These are phyloP conservation scores for Leptodirus hochenwartii DNA, from an alignment of 2,888 invertebrate genomes.

Conservation along the genomic window DNA sequence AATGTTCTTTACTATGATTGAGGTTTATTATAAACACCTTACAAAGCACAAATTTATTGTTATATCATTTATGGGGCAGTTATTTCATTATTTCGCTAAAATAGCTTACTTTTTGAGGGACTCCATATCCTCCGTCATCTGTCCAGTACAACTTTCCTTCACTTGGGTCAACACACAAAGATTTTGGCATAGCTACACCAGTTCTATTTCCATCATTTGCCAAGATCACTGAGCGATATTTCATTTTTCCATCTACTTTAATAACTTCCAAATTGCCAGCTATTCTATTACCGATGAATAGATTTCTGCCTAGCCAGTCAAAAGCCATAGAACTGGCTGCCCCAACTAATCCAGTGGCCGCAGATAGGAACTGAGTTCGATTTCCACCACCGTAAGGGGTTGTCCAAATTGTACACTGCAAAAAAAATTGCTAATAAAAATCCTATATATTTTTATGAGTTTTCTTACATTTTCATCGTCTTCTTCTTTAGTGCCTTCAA, in stretches of 20 bases:
- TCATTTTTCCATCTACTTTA: slow-evolving; percentile 65
- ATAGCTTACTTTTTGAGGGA: slow-evolving; percentile 76
- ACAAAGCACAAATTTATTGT: too few species aligned
- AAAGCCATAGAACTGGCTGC: slow-evolving; percentile 83
- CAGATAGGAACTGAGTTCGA: slow-evolving; percentile 61
- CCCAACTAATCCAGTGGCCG: slow-evolving; percentile 73
- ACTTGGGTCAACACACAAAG: slow-evolving; percentile 80
- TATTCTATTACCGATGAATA: slow-evolving; percentile 78
- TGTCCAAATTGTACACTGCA: slow-evolving; percentile 63
- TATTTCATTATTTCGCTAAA: too few species aligned
- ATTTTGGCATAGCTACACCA: slow-evolving; percentile 75
- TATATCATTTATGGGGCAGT: too few species aligned
- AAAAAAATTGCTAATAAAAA: slow-evolving; percentile 5
- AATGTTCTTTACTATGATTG: too few species aligned
- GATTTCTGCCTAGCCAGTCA: slow-evolving; percentile 91
- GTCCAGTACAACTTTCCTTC: slow-evolving; percentile 94
- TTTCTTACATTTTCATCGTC: slow-evolving; percentile 42
- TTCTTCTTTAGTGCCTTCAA: slow-evolving; percentile 60
- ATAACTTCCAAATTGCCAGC: slow-evolving; percentile 85
- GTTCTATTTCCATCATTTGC: slow-evolving; percentile 74
- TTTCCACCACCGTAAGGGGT: slow-evolving; percentile 77
- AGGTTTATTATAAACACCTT: too few species aligned
- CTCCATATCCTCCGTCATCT: slow-evolving; percentile 82
- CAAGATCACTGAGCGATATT: slow-evolving; percentile 69
- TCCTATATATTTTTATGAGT: slow-evolving; percentile 6